Evolutionary conservation across 2,888 invertebrate genomes (phyloP).

Genomic region (Notodonta ziczac): DNA sequence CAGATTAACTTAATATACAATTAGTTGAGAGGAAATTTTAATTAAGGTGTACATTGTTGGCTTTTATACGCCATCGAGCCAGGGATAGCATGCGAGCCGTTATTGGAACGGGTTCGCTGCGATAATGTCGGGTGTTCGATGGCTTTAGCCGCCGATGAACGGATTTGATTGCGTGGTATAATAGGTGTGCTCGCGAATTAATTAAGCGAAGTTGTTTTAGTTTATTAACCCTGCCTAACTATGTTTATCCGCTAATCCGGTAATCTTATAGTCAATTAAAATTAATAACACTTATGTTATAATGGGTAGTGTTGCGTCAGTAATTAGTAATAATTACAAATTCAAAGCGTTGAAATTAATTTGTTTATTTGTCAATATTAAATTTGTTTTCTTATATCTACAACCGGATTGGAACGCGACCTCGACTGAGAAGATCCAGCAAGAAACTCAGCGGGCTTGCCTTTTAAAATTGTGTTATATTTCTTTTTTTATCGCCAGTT

Average conservation of each 20-base stretch:
- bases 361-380: too few species aligned
- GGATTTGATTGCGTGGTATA: not conserved
- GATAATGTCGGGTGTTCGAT: constrained; percentile 4
- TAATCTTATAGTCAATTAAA: not conserved
- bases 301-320: too few species aligned
- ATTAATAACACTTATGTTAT: not conserved
- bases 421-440: too few species aligned
- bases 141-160: not conserved
- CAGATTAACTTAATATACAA: constrained; percentile 65
- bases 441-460: too few species aligned
- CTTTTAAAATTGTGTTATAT: too few species aligned
- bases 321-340: too few species aligned
- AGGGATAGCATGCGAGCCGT: constrained; percentile 3
- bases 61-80: constrained; percentile 20
- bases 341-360: too few species aligned
- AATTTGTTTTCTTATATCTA: too few species aligned
- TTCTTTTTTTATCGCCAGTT: too few species aligned
- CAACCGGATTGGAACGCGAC: too few species aligned
- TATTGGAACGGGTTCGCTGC: constrained; percentile 2
- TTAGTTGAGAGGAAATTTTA: constrained; percentile 62
- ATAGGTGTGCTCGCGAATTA: constrained; percentile 1
- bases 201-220: not conserved
- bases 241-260: not conserved
- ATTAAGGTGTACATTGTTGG: constrained; percentile 48
- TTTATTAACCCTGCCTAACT: too few species aligned